Evolutionary conservation across 2,113 vertebrate species (phyloP), one percentile per base, ranked within the genome.

Genomic region (Anthoscopus minutus): DNA sequence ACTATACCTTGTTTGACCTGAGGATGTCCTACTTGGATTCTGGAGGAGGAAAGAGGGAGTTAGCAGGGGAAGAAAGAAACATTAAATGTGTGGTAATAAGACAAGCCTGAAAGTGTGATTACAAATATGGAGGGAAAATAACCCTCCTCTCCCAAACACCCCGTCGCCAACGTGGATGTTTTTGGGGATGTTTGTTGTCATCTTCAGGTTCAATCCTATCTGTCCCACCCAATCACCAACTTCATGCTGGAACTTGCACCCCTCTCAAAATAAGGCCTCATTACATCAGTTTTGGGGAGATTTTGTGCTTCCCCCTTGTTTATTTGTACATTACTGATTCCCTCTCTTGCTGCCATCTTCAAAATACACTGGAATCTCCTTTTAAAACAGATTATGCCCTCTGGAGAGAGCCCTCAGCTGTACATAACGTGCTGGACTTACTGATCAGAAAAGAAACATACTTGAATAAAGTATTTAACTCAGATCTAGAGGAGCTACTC

Each of bases 1-100:
- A 96, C 86, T 4, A 6, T 95, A 98, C 99, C 98, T 98, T 78
- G 97, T 85, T 45, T 98, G 97, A 86, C 91, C 95, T 81, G 98
- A 86, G 73, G 96, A 97, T 91, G 96, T 95, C 92, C 74, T 54
- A 2, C 78, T 93, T 76, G 97, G 88, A 35, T 86, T 95, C 62
- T 98, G 97, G 96, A 98, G 91, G n/a, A 96, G 40, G 60, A 93
- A 83, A 93, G 53, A 88, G 27, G 17, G 67, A 93, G 57, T 94
- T 84, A 95, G 71, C 37, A 87, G 76, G 47, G 65, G 37, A 44
- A 61, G 76, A 70, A 50, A 67, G 25, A 76, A 85, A 80, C 12
- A 44, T 61, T 28, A 15, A 67, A 77, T 1, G 9, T 25, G 8
- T 64, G 79, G 51, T 92, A n/a, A 18, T 18, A 77, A 56, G 51